Evolutionary conservation across 2,113 vertebrate species (phyloP), one percentile per base, ranked within the genome.

Genomic region (Danionella cerebrum): DNA sequence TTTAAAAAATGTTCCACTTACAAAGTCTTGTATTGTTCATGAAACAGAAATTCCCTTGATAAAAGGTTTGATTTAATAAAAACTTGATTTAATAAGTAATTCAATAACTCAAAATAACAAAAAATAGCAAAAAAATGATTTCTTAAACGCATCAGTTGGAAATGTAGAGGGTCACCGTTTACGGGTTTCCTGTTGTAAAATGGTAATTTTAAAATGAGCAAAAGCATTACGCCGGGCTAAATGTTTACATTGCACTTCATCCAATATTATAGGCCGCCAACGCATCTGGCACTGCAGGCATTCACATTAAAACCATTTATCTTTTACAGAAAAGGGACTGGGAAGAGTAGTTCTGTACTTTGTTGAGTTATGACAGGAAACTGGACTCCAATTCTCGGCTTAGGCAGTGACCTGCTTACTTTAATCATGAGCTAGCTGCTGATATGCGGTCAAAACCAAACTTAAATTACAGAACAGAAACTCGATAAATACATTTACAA

Each of bases 351-450:
- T 57, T 25, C 54, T 24, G 48, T 58, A 67, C 65, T 35, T 57
- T 69, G 59, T 42, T 83, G 78, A 84, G 78, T 75, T 78, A 84
- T 81, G 82, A 79, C 55, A 74, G 71, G 54, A 59, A 74, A 72
- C 24, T 39, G 41, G 62, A 65, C 55, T 63, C 38, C 6, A 44
- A 48, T 31, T 31, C 39, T 31, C 14, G 6, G 25, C 57, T 45
- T 31, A 18, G n/a, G 11, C 22, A 69, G 76, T 70, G 36, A 62
- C 57, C 44, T 71, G 70, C 66, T 69, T 77, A 52, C 68, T 33
- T 72, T 69, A 29, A 79, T 83, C 58, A 33, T 67, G 70, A 69
- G 65, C 36, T 52, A 24, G 27, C 58, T 19, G 25, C 48, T 75
- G 70, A 70, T 65, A 69, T 69, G 74, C 70, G 74, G 74, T 76